Percentiles rank a stretch among this genome's conserved stretches.
phyloP scores from a whole-genome alignment of 2,113 vertebrate genomes.

The Ptyas mucosa region DNA sequence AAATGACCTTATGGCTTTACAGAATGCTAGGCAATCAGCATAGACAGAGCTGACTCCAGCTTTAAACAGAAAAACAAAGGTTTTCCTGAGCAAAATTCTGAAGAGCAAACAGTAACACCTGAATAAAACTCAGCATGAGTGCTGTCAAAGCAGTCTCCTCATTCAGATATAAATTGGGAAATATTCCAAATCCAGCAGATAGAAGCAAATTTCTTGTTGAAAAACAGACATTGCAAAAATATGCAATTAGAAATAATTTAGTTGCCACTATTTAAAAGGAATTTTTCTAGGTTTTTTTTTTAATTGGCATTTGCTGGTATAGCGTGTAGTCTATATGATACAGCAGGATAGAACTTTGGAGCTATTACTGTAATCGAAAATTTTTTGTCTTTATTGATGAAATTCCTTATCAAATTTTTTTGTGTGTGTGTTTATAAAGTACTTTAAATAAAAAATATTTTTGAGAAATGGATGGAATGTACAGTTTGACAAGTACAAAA shows the following conservation, averaged over 20 bases:
- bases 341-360: conserved; percentile 14
- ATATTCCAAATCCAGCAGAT: neutral
- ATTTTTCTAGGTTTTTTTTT: conserved; percentile 14
- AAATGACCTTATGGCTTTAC: neutral
- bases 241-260: neutral
- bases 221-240: neutral
- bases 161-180: neutral
- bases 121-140: neutral
- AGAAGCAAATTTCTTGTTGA: neutral
- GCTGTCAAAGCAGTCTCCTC: neutral
- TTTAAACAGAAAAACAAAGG: neutral
- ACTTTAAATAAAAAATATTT: conserved; percentile 57
- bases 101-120: neutral
- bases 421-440: conserved; percentile 42
- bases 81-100: neutral
- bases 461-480: conserved; percentile 72
- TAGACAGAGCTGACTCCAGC: neutral
- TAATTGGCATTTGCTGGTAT: conserved; percentile 54
- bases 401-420: neutral
- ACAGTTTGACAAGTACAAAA: conserved; percentile 72
- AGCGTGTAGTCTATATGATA: conserved; percentile 32
- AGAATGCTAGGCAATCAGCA: neutral
- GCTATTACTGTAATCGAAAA: conserved; percentile 32
- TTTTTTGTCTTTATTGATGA: conserved; percentile 29
- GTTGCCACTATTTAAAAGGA: conserved; percentile 17